Base-by-base conservation (phyloP, 2,888 invertebrate genomes). In the Pseudococcus longispinus region DNA sequence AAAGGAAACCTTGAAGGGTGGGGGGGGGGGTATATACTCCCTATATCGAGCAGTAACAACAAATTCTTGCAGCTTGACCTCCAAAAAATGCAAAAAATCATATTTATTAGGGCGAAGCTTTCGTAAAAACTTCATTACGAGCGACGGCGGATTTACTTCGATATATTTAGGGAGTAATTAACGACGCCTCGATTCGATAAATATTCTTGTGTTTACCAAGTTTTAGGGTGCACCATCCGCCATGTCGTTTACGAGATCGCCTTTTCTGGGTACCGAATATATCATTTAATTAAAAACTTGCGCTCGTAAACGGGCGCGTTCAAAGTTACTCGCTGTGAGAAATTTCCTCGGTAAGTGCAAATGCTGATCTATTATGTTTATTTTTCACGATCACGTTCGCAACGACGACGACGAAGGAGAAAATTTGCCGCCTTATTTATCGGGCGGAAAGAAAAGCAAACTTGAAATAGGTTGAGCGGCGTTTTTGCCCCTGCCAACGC, bases 301-400 rank as follows among this genome's bases (percentile, higher is more conserved):
- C 70, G 29, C 70, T 70, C 29, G 70, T 70, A 29, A 70, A 8
- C 18, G 15, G 29, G 29, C 26, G 29, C 70, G 29, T 70, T 23
- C 11, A 65, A 70, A 70, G 70, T 70, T 70, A 29, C 29, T 29
- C 29, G 70, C 29, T 70, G 4, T 18, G 70, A 29, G 70, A 70
- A 70, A 70, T 70, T 70, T 70, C 13, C 29, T 18, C 29, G 29
- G 29, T 70, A 70, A 70, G 70, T 70, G 70, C 70, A 70, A 70
- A 70, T 70, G 70, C 70, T 70, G 70, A 70, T 70, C 70, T 70
- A 70, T 70, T 70, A 70, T 70, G 70, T 70, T 70, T 70, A 70
- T 70, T 70, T 70, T 70, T 70, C 70, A 18, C 70, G 70, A 70
- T 70, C 70, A 70, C 70, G 70, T 70, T 70, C 70, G 29, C 70